A percentile compares a stretch with the other conserved stretches of the same genome.
These are phyloP conservation scores for Pseudochirops corinnae DNA, from an alignment of 2,797 vertebrate species.

Conservation along the genomic window DNA sequence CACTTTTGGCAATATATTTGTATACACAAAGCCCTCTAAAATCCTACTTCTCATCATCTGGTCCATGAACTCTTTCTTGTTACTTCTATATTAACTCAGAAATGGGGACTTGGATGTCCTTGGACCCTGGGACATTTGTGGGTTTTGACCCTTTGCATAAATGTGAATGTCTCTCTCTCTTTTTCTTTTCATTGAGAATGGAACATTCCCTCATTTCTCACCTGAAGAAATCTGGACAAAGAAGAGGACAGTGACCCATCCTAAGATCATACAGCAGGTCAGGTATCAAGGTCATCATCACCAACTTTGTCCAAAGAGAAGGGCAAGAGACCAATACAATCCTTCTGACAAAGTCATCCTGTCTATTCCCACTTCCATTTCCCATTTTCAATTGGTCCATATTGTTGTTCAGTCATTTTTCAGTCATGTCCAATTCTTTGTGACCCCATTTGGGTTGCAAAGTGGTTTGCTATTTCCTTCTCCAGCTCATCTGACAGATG, in stretches of 20 bases:
- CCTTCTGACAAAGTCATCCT: neutral
- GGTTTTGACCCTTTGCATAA: constrained; percentile 24
- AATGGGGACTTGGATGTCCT: constrained; percentile 24
- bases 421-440: neutral
- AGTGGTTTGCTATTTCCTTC: neutral
- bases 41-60: constrained; percentile 54
- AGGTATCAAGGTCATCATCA: neutral
- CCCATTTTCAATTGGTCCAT: neutral
- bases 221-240: neutral
- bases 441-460: neutral
- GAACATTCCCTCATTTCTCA: neutral
- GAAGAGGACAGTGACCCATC: neutral
- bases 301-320: neutral
- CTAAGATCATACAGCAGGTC: neutral
- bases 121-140: constrained; percentile 12
- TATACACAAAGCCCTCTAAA: constrained; percentile 71
- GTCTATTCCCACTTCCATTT: neutral
- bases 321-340: neutral
- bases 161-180: neutral
- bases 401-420: neutral
- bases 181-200: constrained; percentile 22
- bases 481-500: neutral
- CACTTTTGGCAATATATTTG: constrained; percentile 80
- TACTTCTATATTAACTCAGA: neutral
- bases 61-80: neutral